Evolutionary conservation across 2,797 vertebrate genomes (phyloP).

Genomic region (Balearica regulorum): DNA sequence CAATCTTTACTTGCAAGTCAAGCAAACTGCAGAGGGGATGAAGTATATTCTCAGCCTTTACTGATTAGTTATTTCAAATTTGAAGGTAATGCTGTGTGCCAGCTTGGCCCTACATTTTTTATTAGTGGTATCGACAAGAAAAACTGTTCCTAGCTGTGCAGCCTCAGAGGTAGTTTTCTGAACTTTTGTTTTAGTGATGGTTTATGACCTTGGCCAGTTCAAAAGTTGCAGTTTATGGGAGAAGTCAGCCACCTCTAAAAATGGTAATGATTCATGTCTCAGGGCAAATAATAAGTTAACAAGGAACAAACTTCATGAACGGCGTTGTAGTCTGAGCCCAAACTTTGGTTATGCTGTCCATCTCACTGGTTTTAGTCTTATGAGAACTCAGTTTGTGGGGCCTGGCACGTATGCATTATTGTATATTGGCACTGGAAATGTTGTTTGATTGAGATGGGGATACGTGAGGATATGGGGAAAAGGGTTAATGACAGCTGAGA

Average conservation of each 20-base stretch:
- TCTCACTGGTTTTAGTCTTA: background rate
- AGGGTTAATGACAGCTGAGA: background rate
- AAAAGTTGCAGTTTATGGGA: background rate
- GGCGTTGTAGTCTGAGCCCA: background rate
- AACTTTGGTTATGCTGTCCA: background rate
- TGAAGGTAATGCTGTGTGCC: background rate
- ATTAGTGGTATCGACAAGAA: background rate
- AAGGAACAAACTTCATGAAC: background rate
- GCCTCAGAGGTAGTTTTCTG: background rate
- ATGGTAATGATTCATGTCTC: accelerated
- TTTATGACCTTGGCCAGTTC: background rate
- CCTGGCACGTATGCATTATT: accelerated
- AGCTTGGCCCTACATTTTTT: background rate
- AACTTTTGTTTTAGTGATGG: background rate
- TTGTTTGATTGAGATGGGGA: background rate
- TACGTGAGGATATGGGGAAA: background rate
- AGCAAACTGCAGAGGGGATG: background rate
- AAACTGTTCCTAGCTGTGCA: background rate
- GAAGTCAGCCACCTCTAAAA: background rate
- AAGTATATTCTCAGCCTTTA: background rate
- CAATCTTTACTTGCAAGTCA: background rate
- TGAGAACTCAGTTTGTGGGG: background rate
- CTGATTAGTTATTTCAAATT: background rate
- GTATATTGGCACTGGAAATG: background rate
- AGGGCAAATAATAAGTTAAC: background rate